Base-by-base conservation (phyloP, 2,888 invertebrate species). In the Rapana venosa region DNA sequence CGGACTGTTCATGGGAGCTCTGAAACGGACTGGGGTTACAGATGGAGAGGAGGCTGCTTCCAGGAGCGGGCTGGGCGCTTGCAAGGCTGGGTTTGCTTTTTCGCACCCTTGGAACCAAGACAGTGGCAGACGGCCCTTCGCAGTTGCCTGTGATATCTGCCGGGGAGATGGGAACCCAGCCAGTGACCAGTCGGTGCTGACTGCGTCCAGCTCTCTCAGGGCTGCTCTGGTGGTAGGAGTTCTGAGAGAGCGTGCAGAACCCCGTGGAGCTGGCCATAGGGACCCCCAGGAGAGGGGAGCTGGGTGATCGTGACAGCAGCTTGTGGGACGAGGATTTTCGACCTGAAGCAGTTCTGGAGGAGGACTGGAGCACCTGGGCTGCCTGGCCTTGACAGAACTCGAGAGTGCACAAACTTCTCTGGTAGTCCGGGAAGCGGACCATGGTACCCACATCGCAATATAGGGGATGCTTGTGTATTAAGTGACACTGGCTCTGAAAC, bases 401-500 rank as follows among this genome's bases (percentile, higher is more conserved):
- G 0, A 88, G 58, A 35, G 56, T 88, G 88, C 81, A 81, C 22
- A 61, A 13, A 15, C n/a, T 56, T 30, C 47, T 58, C 47, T 22
- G 79, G 88, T 79, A 88, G 15, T 79, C 88, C 20, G 88, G 81
- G 47, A 88, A 88, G 26, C 88, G 79, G 11, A 88, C 88, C 88
- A 79, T 81, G 81, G 88, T 88, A 79, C 88, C 81, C 56, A 88
- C 88, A 79, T 88, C 88, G 22, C 88, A 77, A 61, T 30, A 88
- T 13, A 79, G 30, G 58, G 56, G 88, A 1, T 32, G 81, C 26
- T 36, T 83, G 36, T 47, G 26, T 8, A 22, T 47, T 1, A 15
- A 17, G 22, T 22, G 74, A 26, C 22, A 74, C 11, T n/a, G 74
- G 74, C 30, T 15, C 36, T 47, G 87, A 30, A 35, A 26, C 17